These are phyloP conservation scores for Blomia tropicalis DNA, from an alignment of 2,888 invertebrate genomes.

Conservation along the genomic window DNA sequence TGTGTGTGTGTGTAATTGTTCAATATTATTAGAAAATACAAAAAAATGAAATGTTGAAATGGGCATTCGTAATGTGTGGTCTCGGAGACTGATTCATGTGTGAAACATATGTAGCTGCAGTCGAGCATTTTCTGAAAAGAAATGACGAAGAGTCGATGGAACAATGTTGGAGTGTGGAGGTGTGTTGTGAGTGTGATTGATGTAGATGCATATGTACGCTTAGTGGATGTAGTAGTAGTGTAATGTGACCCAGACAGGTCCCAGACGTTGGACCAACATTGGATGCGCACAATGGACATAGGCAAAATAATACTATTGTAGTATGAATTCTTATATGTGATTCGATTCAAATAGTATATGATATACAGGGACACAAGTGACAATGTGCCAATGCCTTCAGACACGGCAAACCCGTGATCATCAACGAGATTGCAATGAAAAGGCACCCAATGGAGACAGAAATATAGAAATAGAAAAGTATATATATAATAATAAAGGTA, in stretches of 20 bases:
- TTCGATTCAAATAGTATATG: not conserved
- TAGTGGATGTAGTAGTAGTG: too few species aligned
- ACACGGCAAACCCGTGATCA: too few species aligned
- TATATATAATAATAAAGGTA: not conserved
- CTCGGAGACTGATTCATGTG: conserved; percentile 13
- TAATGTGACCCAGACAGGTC: too few species aligned
- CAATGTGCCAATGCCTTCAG: not conserved
- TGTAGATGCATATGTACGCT: too few species aligned
- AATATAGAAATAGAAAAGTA: too few species aligned
- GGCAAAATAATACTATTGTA: conserved; percentile 8
- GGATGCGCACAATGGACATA: not conserved
- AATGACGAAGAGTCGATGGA: conserved; percentile 4
- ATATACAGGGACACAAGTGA: not conserved
- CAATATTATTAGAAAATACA: too few species aligned
- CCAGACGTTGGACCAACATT: too few species aligned
- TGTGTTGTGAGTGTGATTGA: too few species aligned
- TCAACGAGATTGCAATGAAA: too few species aligned
- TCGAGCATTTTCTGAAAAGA: not conserved
- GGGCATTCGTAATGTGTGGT: conserved; percentile 10
- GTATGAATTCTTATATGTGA: too few species aligned
- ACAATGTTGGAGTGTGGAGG: not conserved
- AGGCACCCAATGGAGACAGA: too few species aligned
- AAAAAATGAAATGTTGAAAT: conserved; percentile 5
- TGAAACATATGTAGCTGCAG: conserved; percentile 13
- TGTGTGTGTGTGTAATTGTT: conserved; percentile 1